Base-by-base conservation (phyloP, 1,140 invertebrate species). In the Triops longicaudatus region DNA sequence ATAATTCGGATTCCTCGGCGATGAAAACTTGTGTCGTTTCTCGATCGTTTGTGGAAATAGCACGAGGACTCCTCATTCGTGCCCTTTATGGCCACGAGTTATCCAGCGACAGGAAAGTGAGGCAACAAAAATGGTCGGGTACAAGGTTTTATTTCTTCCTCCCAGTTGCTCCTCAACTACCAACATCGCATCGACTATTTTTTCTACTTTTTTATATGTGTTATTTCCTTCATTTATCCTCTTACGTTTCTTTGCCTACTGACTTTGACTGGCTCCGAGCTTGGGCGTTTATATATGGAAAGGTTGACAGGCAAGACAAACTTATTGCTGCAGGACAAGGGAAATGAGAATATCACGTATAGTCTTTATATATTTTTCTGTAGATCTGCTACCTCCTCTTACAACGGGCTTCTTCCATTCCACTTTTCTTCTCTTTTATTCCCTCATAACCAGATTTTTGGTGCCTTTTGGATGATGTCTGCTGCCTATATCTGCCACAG, bases 301-400 rank as follows among this genome's bases (percentile, higher is more conserved):
- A 63, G 50, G 50, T 63, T 63, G 50, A 63, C 50, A 63, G 50
- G 50, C 50, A 63, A 63, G 50, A 63, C 50, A 63, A 63, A 63
- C 50, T 63, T 63, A 63, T 63, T 63, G 50, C 50, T 63, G 50
- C 50, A 63, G 50, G 50, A 63, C 50, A 63, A 63, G 50, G 50
- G 50, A 22, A 63, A 63, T 63, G 50, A 63, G 50, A 63, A 63
- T 63, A 63, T 63, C 50, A 63, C 50, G 50, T 63, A 63, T 63
- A 63, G 50, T 63, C 50, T 63, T 63, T 63, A 63, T 63, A 63
- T 63, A 63, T 63, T 63, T 63, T 9, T 63, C 17, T 63, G 22
- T 63, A 63, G 31, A 7, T 2, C 31, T 2, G 6, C n/a, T 63
- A 1, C 10, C 50, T 63, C 50, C 50, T 63, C 17, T 63, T 63